Conservation (phyloP, 1,140 invertebrate species). For the Cryptotermes secundus region DNA sequence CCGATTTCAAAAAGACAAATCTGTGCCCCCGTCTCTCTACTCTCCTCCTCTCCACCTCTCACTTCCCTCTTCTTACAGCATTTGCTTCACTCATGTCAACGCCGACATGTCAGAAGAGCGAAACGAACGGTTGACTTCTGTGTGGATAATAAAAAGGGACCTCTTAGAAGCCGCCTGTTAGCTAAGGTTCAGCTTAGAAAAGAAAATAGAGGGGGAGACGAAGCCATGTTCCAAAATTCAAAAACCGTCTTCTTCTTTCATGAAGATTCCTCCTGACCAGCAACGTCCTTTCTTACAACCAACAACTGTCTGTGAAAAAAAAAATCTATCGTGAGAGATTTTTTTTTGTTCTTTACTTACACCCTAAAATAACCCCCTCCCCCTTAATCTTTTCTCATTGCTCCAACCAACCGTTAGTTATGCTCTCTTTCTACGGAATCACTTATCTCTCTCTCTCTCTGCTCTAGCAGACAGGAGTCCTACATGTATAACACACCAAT, state of each 20-base stretch:
- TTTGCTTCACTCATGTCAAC: constrained; percentile 16
- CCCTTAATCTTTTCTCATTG: too few species aligned
- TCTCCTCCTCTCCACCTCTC: not conserved
- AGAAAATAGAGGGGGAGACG: not conserved
- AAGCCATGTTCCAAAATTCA: not conserved
- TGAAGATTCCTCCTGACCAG: not conserved
- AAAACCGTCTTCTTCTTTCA: not conserved
- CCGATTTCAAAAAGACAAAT: constrained; percentile 15
- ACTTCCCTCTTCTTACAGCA: not conserved
- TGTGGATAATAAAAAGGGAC: constrained; percentile 13
- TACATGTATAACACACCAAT: not conserved
- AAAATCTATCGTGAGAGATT: too few species aligned
- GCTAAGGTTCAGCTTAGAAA: not conserved
- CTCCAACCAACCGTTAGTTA: too few species aligned
- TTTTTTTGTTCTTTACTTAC: too few species aligned
- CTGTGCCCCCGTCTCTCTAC: not conserved
- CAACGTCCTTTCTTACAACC: too few species aligned
- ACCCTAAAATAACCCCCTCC: too few species aligned
- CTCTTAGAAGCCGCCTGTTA: constrained; percentile 5
- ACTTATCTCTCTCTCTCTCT: not conserved
- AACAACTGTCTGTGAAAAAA: too few species aligned
- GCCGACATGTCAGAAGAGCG: not conserved
- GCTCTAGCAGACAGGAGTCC: not conserved
- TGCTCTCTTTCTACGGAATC: too few species aligned
- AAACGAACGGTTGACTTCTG: constrained; percentile 11